phyloP scores from a whole-genome alignment of 2,888 invertebrate genomes.

The Temnothorax rugatulus region DNA sequence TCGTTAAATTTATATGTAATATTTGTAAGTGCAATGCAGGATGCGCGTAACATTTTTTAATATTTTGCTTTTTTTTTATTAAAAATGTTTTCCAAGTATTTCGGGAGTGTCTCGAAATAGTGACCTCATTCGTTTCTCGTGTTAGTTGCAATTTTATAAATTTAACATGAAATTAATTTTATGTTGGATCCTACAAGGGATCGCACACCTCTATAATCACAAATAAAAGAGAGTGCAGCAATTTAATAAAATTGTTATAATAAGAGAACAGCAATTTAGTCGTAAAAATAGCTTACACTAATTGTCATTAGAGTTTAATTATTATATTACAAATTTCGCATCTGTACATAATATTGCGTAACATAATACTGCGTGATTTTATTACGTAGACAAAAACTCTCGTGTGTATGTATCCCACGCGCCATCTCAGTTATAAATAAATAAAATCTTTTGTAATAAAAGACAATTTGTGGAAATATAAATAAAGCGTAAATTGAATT shows the following conservation, averaged over 20 bases:
- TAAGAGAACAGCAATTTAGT: conserved; percentile 73
- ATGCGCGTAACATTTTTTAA: conserved; percentile 38
- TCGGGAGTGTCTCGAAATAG: not conserved
- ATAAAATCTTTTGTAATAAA: conserved; percentile 79
- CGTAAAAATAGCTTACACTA: conserved; percentile 70
- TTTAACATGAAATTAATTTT: not conserved
- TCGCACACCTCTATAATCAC: conserved; percentile 45
- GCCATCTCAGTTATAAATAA: conserved; percentile 79
- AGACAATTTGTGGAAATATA: conserved; percentile 18
- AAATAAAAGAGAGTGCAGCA: conserved; percentile 56
- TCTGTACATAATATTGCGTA: conserved; percentile 80
- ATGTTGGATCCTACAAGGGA: not conserved
- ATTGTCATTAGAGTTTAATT: conserved; percentile 77
- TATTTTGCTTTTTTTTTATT: not conserved
- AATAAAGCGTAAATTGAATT: conserved; percentile 26
- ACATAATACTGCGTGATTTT: conserved; percentile 78
- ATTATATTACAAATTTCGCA: conserved; percentile 74
- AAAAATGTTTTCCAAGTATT: not conserved
- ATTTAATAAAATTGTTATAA: conserved; percentile 12
- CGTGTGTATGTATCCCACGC: conserved; percentile 80
- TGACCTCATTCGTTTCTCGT: not conserved
- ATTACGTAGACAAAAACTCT: conserved; percentile 77
- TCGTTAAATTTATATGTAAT: conserved; percentile 12
- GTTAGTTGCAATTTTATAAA: conserved; percentile 7
- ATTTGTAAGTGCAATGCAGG: conserved; percentile 20